Percentiles rank a stretch among this genome's conserved stretches.
Conservation (phyloP, 2,797 vertebrate genomes). For the Chaetophractus vellerosus region DNA sequence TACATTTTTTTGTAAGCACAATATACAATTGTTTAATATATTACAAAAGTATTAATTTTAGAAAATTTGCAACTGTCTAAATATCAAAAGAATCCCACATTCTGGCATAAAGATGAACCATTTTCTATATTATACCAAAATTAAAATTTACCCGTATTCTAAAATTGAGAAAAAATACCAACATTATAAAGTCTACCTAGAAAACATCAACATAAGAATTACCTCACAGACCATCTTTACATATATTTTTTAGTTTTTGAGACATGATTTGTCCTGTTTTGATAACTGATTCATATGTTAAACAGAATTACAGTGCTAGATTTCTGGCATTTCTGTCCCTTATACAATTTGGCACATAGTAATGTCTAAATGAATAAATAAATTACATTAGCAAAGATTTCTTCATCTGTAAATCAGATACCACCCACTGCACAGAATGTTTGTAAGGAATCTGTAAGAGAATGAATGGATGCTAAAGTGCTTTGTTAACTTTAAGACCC, state of each 20-base stretch:
- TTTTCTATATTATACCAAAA: constrained; percentile 70
- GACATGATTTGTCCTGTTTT: constrained; percentile 44
- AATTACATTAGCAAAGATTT: constrained; percentile 32
- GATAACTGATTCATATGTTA: constrained; percentile 30
- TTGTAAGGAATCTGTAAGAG: constrained; percentile 33
- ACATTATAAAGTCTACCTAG: constrained; percentile 52
- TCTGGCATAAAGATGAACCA: constrained; percentile 70
- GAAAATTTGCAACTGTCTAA: constrained; percentile 68
- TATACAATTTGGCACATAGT: background rate
- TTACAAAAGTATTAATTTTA: constrained; percentile 76
- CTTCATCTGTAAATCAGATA: constrained; percentile 33
- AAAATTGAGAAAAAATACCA: constrained; percentile 69
- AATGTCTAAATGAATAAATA: constrained; percentile 32
- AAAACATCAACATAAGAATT: constrained; percentile 40
- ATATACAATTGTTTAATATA: constrained; percentile 64
- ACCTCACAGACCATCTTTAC: constrained; percentile 51
- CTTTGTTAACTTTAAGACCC: constrained; percentile 10
- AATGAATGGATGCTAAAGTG: constrained; percentile 18
- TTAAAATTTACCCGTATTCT: constrained; percentile 78
- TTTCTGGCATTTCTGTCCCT: constrained; percentile 18
- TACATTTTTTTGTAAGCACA: constrained; percentile 65
- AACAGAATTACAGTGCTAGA: constrained; percentile 43
- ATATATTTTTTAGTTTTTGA: constrained; percentile 48
- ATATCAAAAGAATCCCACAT: constrained; percentile 72
- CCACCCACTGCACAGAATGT: background rate